Evolutionary conservation across 2,113 vertebrate species (phyloP).

Genomic region (Struthio camelus): DNA sequence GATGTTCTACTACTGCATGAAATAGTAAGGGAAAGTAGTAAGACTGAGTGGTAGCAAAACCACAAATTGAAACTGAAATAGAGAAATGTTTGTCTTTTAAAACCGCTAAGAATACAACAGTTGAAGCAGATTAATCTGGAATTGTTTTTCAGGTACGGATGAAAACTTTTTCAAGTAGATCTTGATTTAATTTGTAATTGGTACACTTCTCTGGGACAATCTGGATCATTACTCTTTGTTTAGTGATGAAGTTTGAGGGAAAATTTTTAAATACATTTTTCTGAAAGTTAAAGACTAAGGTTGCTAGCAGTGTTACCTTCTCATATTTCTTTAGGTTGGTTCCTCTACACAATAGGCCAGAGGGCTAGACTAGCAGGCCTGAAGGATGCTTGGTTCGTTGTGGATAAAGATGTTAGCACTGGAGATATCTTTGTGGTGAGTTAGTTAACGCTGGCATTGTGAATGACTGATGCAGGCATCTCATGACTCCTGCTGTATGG

Average conservation of each 20-base stretch:
- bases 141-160: neutral
- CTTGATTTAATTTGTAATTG: neutral
- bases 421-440: slow-evolving; percentile 92
- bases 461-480: neutral
- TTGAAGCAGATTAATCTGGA: neutral
- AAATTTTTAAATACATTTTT: neutral
- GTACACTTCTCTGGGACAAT: neutral
- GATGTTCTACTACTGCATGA: neutral
- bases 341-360: slow-evolving; percentile 95
- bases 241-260: neutral
- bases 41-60: neutral
- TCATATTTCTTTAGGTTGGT: slow-evolving; percentile 81
- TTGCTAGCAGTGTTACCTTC: neutral
- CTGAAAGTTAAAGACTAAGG: neutral
- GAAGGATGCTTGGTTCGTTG: slow-evolving; percentile 89
- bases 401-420: slow-evolving; percentile 88
- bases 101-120: neutral
- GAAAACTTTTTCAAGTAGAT: neutral
- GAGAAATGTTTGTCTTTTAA: neutral
- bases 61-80: neutral
- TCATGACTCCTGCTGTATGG: neutral
- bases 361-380: slow-evolving; percentile 87
- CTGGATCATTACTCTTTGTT: neutral
- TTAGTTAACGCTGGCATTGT: neutral
- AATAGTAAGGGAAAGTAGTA: neutral